Percentiles rank a stretch among this genome's conserved stretches.
phyloP scores from a whole-genome alignment of 2,888 invertebrate genomes.

The Camptogramma bilineatum region DNA sequence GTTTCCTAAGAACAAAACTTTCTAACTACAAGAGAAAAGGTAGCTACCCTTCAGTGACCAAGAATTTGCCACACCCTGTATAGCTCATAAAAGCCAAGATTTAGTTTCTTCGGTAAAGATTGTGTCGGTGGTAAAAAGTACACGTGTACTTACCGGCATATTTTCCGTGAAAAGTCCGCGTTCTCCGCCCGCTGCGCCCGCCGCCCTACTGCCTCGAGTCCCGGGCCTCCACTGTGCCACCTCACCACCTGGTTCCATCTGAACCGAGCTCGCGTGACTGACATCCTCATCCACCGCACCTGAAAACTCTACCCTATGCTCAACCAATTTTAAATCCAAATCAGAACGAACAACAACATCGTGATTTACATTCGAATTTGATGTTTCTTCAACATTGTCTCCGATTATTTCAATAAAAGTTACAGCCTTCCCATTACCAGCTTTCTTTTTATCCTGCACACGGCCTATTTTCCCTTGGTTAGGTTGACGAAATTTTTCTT shows the following conservation, averaged over 20 bases:
- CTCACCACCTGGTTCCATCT: conserved; percentile 79
- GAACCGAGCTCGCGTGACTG: conserved; percentile 78
- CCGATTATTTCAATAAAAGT: conserved; percentile 67
- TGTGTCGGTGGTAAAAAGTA: conserved; percentile 22
- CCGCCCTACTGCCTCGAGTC: conserved; percentile 77
- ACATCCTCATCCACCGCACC: conserved; percentile 58
- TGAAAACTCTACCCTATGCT: conserved; percentile 59
- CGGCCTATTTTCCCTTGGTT: conserved; percentile 54
- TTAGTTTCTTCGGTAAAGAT: too few species aligned
- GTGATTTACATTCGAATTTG: conserved; percentile 76
- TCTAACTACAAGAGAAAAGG: too few species aligned
- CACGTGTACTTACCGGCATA: conserved; percentile 74
- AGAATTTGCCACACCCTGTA: too few species aligned
- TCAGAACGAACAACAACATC: conserved; percentile 47
- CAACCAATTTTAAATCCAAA: conserved; percentile 49
- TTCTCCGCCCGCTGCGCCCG: conserved; percentile 69
- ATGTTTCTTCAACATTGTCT: conserved; percentile 78
- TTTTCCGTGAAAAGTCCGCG: conserved; percentile 66
- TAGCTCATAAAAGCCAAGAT: conserved; percentile 7
- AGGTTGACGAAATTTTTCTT: conserved; percentile 67
- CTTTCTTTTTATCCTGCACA: conserved; percentile 57
- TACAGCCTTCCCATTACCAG: conserved; percentile 59
- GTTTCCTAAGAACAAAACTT: too few species aligned
- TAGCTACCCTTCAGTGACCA: too few species aligned
- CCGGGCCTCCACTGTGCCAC: conserved; percentile 77